Base-by-base conservation (phyloP, 2,888 invertebrate species). In the Clostera curtula region DNA sequence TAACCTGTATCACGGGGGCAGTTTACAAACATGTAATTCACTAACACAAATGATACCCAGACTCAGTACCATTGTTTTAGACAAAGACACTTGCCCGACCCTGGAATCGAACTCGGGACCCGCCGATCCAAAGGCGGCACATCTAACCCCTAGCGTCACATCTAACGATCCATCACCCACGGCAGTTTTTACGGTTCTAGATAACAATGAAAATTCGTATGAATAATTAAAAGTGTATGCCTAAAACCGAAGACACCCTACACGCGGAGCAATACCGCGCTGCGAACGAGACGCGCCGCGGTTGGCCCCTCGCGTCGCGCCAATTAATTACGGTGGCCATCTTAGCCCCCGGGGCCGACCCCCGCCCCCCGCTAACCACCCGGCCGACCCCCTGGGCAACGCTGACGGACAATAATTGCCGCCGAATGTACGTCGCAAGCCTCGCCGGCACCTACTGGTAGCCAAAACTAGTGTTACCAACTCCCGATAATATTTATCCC, bases 301-400 rank as follows among this genome's bases (percentile, higher is more conserved):
- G 77, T 74, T 73, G 77, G 74, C 72, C 79, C 74, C 79, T 73
- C 74, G 80, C 80, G 82, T 82, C 77, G 79, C 76, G 77, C 79
- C 82, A 82, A 82, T 82, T 82, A 82, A 82, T 82, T 82, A 82
- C 77, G 82, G 82, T 75, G 80, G 80, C 80, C 79, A 76, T 82
- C 80, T 82, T 82, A 76, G 62, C 70, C 66, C 67, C 54, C 46
- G 49, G 48, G 42, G 55, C 56, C 53, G 43, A 43, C 33, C 28
- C 11, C 31, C 36, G 28, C 50, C 50, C 40, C 40, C 34, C 41
- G 28, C 38, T 34, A 13, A 40, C 49, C 48, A 30, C 48, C 22
- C 26, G 18, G 15, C 39, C 47, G 61, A 51, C 46, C 41, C 53
- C 48, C 43, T 50, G 47, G 43, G 28, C 43, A 40, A 23, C 41